Percentiles rank a stretch among this genome's conserved stretches.
Evolutionary conservation across 2,797 vertebrate genomes (phyloP).

Genomic region (Rhabdomys pumilio): DNA sequence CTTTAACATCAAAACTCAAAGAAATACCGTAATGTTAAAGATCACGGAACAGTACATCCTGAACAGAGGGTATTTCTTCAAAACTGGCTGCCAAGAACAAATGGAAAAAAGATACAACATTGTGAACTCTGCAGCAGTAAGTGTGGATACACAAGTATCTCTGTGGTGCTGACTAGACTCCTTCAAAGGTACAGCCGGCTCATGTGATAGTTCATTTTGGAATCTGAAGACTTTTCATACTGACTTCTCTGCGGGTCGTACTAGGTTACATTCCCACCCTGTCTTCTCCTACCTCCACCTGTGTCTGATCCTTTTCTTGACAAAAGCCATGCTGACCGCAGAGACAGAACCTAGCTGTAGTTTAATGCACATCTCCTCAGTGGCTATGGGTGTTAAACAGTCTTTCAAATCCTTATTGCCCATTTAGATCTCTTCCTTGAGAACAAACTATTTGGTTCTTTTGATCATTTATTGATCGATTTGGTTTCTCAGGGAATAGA

Average conservation of each 20-base stretch:
- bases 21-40: conserved; percentile 4
- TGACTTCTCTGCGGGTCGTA: background rate
- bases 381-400: too few species aligned
- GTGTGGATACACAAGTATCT: background rate
- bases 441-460: background rate
- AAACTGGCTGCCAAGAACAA: background rate
- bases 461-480: background rate
- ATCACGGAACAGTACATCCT: background rate
- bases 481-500: background rate
- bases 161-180: too few species aligned
- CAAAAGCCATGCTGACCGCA: background rate
- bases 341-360: background rate
- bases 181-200: background rate
- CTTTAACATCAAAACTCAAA: background rate
- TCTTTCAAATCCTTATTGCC: background rate
- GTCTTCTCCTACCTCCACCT: background rate
- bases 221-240: background rate
- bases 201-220: background rate
- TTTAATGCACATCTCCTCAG: background rate
- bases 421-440: background rate
- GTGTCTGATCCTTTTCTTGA: background rate
- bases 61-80: background rate
- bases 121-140: background rate
- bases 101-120: background rate
- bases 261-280: background rate